Evolutionary conservation across 2,797 vertebrate genomes (phyloP).

Genomic region (Threskiornis aethiopicus): DNA sequence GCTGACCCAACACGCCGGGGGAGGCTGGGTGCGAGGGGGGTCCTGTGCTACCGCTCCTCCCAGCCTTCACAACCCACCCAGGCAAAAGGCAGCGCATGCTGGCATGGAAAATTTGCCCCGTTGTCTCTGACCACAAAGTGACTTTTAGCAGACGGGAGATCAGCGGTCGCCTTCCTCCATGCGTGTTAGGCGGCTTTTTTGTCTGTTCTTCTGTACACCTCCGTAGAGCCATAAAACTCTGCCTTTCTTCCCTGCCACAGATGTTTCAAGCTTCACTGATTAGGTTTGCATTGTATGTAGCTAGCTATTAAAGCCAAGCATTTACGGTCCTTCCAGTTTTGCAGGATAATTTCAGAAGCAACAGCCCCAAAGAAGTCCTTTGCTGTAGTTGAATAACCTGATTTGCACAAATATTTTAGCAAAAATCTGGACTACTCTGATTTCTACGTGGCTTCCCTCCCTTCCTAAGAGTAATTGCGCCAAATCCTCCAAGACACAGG

Average conservation of each 20-base stretch:
- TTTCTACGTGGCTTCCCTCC: neutral
- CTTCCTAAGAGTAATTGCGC: neutral
- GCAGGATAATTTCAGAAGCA: slow-evolving; percentile 58
- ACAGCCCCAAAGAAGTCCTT: neutral
- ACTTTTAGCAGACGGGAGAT: neutral
- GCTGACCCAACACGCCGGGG: neutral
- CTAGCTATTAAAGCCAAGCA: slow-evolving; percentile 53
- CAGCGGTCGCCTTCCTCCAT: neutral
- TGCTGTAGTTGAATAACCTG: slow-evolving; percentile 46
- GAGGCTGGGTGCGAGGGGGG: neutral
- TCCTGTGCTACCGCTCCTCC: neutral
- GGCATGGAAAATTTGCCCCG: rapidly evolving
- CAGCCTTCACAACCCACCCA: neutral
- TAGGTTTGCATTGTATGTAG: slow-evolving; percentile 52
- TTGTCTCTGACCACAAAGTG: neutral
- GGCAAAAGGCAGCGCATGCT: neutral
- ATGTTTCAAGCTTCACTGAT: slow-evolving; percentile 57
- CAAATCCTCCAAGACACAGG: slow-evolving; percentile 26
- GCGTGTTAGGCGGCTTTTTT: neutral
- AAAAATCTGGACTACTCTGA: slow-evolving; percentile 28
- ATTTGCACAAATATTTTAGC: slow-evolving; percentile 49
- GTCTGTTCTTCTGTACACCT: neutral
- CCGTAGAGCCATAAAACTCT: neutral
- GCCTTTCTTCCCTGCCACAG: slow-evolving; percentile 15
- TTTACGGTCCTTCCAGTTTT: slow-evolving; percentile 59